These are phyloP conservation scores for Sabatieria punctata DNA, from an alignment of 2,888 invertebrate genomes.

Conservation along the genomic window DNA sequence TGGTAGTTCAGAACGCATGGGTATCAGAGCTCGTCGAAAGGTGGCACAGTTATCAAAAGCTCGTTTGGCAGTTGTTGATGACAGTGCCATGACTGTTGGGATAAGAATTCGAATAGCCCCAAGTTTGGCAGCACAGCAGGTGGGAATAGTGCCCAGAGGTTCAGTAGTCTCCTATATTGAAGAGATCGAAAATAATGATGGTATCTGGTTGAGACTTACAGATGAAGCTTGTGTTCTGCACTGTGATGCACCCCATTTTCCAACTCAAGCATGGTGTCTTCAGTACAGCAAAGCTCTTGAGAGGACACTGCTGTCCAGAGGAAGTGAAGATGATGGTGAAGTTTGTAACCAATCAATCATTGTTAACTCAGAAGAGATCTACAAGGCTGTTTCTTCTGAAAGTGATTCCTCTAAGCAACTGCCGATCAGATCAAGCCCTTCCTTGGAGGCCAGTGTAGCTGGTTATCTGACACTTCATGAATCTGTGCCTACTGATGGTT, in stretches of 20 bases:
- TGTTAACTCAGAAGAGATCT: conserved; percentile 1
- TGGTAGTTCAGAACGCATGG: background rate
- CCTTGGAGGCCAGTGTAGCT: background rate
- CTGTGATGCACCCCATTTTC: conserved; percentile 35
- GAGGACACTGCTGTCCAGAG: conserved; percentile 54
- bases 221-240: conserved; percentile 66
- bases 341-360: background rate
- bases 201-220: conserved; percentile 78
- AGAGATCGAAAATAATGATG: conserved; percentile 88
- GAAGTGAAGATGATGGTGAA: conserved; percentile 1
- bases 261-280: conserved; percentile 57
- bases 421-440: background rate
- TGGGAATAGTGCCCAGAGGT: conserved; percentile 67
- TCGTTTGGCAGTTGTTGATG: conserved; percentile 9
- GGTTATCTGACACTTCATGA: background rate
- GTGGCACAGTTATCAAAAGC: conserved; percentile 14
- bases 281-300: conserved; percentile 84
- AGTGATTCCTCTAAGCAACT: too few relatives aligned
- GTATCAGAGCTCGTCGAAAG: background rate
- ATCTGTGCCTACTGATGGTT: conserved; percentile 14
- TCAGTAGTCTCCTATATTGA: conserved; percentile 73
- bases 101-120: conserved; percentile 64
- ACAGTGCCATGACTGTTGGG: background rate
- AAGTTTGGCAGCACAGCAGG: conserved; percentile 77
- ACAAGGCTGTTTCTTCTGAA: background rate